phyloP scores from a whole-genome alignment of 2,888 invertebrate genomes.

The Coremacera marginata region DNA sequence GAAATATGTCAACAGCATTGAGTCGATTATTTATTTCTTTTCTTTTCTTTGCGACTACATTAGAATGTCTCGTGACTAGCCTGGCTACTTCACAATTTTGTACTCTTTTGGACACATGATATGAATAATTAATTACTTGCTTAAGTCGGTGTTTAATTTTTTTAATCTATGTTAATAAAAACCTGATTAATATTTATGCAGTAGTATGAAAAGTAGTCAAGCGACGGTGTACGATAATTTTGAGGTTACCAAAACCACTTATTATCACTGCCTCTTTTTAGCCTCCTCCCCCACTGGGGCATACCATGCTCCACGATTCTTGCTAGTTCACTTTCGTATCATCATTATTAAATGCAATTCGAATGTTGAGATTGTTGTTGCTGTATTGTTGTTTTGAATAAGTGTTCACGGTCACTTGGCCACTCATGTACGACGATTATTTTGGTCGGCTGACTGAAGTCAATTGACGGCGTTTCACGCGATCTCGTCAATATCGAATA shows the following conservation, averaged over 20 bases:
- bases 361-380: not conserved
- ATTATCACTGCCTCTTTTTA: not conserved
- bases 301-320: not conserved
- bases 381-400: slow-evolving; percentile 22
- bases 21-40: not conserved
- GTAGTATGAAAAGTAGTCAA: too few relatives aligned
- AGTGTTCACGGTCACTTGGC: slow-evolving; percentile 24
- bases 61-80: slow-evolving; percentile 10
- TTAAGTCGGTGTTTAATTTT: not conserved
- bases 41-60: not conserved
- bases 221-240: too few relatives aligned
- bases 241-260: too few relatives aligned
- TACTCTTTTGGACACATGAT: not conserved
- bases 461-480: slow-evolving; percentile 31
- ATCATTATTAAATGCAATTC: not conserved
- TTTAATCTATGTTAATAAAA: not conserved
- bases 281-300: not conserved
- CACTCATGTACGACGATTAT: not conserved
- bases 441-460: slow-evolving; percentile 38
- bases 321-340: not conserved
- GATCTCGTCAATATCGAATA: slow-evolving; percentile 20
- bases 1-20: too few relatives aligned
- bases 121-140: slow-evolving; percentile 12
- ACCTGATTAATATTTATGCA: not conserved
- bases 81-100: not conserved